These are phyloP conservation scores for Apostichopus japonicus DNA, from an alignment of 35 echinoderm and acorn worm species.

Conservation along the genomic window DNA sequence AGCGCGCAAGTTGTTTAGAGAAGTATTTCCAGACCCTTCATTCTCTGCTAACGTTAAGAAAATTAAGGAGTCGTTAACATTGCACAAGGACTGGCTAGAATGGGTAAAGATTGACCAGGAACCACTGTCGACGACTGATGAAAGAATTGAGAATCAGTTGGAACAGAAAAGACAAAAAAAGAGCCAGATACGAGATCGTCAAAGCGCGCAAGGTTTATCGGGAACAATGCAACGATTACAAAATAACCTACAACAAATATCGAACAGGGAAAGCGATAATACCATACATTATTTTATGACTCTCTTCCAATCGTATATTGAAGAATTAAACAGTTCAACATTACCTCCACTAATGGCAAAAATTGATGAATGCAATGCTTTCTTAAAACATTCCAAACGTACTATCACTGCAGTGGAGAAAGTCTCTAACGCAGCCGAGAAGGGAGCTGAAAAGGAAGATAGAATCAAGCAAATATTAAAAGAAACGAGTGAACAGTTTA, in stretches of 20 bases:
- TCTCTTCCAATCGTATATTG: not conserved
- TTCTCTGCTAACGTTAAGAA: not conserved
- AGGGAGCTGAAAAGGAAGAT: too few species aligned
- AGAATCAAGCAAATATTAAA: too few species aligned
- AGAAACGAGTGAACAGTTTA: too few species aligned
- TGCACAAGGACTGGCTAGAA: not conserved
- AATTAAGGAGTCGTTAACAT: not conserved
- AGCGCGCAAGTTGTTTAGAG: too few species aligned
- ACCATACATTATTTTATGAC: not conserved
- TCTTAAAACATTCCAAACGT: too few species aligned
- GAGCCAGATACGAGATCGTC: not conserved
- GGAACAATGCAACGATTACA: not conserved
- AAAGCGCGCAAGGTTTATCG: not conserved
- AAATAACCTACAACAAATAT: not conserved
- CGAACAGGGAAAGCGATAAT: not conserved
- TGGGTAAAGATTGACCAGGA: not conserved
- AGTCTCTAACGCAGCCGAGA: too few species aligned
- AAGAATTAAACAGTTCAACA: not conserved
- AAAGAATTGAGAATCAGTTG: not conserved
- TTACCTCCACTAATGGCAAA: too few species aligned
- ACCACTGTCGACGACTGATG: not conserved
- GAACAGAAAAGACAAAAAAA: not conserved
- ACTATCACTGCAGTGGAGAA: too few species aligned
- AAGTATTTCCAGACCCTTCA: too few species aligned
- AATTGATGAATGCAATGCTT: too few species aligned